These are phyloP conservation scores for Corythornis vintsioides DNA, from an alignment of 2,113 vertebrate species.

Conservation along the genomic window DNA sequence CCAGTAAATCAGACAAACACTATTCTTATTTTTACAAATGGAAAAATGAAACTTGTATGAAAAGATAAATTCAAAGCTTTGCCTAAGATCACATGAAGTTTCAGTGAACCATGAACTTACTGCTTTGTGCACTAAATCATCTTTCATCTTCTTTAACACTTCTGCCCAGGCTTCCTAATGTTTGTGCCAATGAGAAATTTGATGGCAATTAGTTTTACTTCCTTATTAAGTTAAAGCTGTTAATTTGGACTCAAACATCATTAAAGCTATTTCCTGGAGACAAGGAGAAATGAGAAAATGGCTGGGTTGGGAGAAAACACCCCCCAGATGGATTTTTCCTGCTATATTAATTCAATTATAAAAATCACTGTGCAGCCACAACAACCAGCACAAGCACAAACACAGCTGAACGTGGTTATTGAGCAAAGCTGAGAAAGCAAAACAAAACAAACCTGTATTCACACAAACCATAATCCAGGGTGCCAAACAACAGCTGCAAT, in stretches of 20 bases:
- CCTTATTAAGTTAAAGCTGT: not conserved
- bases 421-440: not conserved
- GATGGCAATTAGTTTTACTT: not conserved
- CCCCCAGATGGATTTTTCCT: not conserved
- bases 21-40: not conserved
- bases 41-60: not conserved
- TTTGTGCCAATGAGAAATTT: not conserved
- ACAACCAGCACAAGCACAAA: not conserved
- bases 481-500: not conserved
- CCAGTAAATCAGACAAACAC: not conserved
- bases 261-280: not conserved
- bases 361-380: not conserved
- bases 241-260: not conserved
- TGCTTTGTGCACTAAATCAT: not conserved
- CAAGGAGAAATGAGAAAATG: not conserved
- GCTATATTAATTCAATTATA: not conserved
- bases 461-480: not conserved
- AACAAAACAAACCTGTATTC: not conserved
- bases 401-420: not conserved
- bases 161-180: not conserved
- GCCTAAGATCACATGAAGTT: not conserved
- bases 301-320: not conserved
- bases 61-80: not conserved
- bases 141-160: not conserved
- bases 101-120: not conserved